phyloP scores from a whole-genome alignment of 2,888 invertebrate species.

The Amblyjoppa fuscipennis region DNA sequence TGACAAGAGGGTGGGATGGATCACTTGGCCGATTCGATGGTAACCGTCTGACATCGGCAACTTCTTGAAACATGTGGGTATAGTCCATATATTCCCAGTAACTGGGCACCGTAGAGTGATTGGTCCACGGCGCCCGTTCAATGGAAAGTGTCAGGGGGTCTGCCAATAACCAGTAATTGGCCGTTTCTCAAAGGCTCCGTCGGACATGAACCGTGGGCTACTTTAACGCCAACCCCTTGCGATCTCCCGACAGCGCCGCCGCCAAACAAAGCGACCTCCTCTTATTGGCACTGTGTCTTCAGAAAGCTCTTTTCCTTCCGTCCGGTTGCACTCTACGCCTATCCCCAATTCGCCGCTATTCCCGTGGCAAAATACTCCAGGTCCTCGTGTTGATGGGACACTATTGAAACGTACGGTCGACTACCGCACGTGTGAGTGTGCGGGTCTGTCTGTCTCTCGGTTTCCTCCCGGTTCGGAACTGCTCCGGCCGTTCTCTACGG shows the following conservation, averaged over 20 bases:
- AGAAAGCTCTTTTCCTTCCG: conserved; percentile 55
- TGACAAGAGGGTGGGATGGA: conserved; percentile 19
- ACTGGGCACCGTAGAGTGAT: neutral
- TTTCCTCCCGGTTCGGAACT: conserved; percentile 49
- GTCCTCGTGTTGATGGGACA: conserved; percentile 24
- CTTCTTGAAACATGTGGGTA: neutral
- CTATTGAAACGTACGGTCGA: conserved; percentile 8
- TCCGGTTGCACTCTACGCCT: conserved; percentile 42
- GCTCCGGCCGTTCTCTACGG: conserved; percentile 44
- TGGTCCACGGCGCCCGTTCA: neutral
- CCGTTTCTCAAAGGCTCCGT: neutral
- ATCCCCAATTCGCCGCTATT: conserved; percentile 25
- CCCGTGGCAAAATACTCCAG: conserved; percentile 24
- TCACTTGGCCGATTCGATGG: conserved; percentile 28
- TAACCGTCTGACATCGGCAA: neutral
- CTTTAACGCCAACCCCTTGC: neutral
- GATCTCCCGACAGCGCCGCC: neutral
- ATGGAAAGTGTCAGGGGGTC: neutral
- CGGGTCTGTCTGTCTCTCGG: conserved; percentile 8
- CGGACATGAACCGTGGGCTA: neutral
- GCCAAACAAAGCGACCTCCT: conserved; percentile 3
- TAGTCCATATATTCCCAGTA: neutral
- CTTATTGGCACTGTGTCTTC: conserved; percentile 45
- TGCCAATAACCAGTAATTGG: neutral
- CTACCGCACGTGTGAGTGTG: neutral